Evolutionary conservation across 1,140 invertebrate species (phyloP).

Genomic region (Drosophila kikkawai): DNA sequence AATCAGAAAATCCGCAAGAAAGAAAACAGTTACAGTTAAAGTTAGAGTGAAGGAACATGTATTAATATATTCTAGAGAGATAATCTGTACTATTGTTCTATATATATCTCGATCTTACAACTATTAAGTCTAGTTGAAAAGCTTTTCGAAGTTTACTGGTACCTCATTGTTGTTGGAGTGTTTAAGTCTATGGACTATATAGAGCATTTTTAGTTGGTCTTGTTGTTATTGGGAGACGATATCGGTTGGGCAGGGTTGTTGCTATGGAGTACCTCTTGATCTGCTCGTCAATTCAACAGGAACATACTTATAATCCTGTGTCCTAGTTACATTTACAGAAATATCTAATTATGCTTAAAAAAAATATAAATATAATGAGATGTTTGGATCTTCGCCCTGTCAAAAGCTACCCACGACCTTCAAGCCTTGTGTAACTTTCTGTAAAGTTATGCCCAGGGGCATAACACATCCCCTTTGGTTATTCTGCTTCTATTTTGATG

Average conservation of each 20-base stretch:
- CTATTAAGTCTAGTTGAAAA: too few species aligned
- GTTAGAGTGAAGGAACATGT: not conserved
- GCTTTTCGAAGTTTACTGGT: too few species aligned
- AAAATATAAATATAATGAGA: not conserved
- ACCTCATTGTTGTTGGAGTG: too few species aligned
- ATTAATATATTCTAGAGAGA: too few species aligned
- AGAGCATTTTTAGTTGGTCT: not conserved
- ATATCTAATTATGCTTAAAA: not conserved
- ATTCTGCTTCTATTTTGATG: slow-evolving; percentile 38
- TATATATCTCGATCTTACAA: too few species aligned
- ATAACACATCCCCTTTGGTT: slow-evolving; percentile 4
- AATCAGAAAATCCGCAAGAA: not conserved
- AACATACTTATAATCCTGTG: too few species aligned
- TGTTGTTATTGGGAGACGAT: not conserved
- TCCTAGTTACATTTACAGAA: not conserved
- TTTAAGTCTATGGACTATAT: not conserved
- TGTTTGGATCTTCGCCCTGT: not conserved
- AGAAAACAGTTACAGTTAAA: not conserved
- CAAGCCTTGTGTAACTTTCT: not conserved
- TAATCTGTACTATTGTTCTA: too few species aligned
- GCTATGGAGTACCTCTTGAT: not conserved
- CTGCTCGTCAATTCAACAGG: not conserved
- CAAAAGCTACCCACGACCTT: not conserved
- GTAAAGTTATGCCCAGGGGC: slow-evolving; percentile 3
- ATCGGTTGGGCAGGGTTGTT: too few species aligned